A percentile compares a stretch with the other conserved stretches of the same genome.
Conservation (phyloP, 2,113 vertebrate species). For the Phalacrocorax carbo region DNA sequence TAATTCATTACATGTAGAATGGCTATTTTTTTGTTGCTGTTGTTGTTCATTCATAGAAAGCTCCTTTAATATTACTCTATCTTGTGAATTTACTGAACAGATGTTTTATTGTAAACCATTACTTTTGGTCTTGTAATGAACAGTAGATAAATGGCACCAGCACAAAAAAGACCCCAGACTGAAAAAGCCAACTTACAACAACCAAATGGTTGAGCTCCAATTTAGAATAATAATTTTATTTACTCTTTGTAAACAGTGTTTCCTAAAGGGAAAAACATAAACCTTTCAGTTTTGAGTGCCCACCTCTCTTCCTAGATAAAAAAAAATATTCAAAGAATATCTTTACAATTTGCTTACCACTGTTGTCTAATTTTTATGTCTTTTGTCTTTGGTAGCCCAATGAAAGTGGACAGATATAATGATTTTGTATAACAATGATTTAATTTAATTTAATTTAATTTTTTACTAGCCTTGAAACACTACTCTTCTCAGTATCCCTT, state of each 20-base stretch:
- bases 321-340: not conserved
- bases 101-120: not conserved
- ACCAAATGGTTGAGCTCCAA: not conserved
- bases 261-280: not conserved
- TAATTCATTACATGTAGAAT: not conserved
- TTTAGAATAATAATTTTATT: not conserved
- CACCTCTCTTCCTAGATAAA: not conserved
- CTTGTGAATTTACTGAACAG: not conserved
- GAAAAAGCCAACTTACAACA: not conserved
- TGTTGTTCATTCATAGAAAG: not conserved
- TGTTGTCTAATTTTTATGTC: not conserved
- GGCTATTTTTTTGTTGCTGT: not conserved
- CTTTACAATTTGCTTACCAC: not conserved
- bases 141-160: not conserved
- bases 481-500: not conserved
- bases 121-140: not conserved
- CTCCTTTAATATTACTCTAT: not conserved
- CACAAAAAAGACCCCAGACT: not conserved
- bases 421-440: not conserved
- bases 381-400: not conserved
- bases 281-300: not conserved
- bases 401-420: not conserved
- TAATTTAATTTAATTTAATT: not conserved
- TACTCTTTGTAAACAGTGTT: not conserved
- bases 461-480: not conserved